phyloP scores from a whole-genome alignment of 2,797 vertebrate genomes.

The Onychomys leucogaster region DNA sequence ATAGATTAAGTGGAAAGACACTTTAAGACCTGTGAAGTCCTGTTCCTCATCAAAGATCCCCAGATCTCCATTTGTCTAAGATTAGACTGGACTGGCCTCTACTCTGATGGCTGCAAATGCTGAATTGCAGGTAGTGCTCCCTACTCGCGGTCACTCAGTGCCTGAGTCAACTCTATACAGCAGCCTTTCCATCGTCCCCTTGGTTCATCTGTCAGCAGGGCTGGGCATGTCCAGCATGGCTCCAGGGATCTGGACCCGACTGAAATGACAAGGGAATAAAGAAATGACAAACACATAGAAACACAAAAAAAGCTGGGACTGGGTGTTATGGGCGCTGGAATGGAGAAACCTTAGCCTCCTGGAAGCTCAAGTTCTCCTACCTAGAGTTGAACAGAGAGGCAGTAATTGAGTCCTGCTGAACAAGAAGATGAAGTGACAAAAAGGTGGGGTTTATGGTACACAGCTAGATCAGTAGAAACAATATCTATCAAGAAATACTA shows the following conservation, averaged over 20 bases:
- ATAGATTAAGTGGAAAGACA: neutral
- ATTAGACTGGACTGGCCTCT: neutral
- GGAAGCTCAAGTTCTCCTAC: neutral
- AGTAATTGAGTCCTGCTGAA: neutral
- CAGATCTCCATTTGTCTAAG: neutral
- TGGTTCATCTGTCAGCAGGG: neutral
- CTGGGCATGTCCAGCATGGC: neutral
- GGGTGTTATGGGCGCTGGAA: too few species aligned
- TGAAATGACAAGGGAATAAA: neutral
- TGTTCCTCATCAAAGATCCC: neutral
- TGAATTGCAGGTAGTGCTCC: accelerated
- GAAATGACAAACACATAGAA: neutral
- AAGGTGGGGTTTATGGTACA: neutral
- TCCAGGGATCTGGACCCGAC: neutral
- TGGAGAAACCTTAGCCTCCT: neutral
- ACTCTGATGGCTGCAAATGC: neutral
- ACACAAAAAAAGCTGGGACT: neutral
- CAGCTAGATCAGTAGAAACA: neutral
- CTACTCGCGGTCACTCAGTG: neutral
- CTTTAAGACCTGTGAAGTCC: neutral
- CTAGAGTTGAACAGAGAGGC: neutral
- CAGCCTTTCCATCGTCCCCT: neutral
- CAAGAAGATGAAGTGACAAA: neutral
- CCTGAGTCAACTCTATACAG: neutral
- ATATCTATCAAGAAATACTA: neutral